phyloP scores from a whole-genome alignment of 2,797 vertebrate species.

The Anas georgica region DNA sequence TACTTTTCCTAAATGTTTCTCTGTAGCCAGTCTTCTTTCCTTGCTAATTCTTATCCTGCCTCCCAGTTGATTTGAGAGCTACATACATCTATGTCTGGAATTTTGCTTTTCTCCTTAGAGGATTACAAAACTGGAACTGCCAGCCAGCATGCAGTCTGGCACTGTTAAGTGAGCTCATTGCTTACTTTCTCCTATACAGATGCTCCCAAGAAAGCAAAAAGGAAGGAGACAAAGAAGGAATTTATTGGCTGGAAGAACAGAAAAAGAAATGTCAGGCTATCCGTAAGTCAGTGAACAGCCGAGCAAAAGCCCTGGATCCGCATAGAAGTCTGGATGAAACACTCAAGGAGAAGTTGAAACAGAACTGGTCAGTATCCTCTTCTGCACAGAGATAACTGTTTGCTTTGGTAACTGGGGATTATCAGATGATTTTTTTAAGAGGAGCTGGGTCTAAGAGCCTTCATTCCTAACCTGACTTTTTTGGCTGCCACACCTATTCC shows the following conservation, averaged over 20 bases:
- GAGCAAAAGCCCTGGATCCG: conserved; percentile 91
- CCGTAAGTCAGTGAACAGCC: conserved; percentile 81
- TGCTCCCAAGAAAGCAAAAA: conserved; percentile 84
- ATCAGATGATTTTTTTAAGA: background rate
- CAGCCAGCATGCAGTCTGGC: background rate
- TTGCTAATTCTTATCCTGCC: background rate
- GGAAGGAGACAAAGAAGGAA: conserved; percentile 78
- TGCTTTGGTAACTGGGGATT: background rate
- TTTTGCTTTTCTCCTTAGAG: background rate
- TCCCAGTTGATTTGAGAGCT: background rate
- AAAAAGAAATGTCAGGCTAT: conserved; percentile 84
- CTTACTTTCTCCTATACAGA: conserved; percentile 70
- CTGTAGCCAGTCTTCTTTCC: background rate
- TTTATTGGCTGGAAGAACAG: conserved; percentile 84
- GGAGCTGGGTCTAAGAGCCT: background rate
- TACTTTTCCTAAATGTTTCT: background rate
- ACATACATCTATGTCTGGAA: background rate
- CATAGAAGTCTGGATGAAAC: conserved; percentile 88
- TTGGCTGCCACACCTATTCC: background rate
- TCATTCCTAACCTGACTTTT: background rate
- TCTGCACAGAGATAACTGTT: background rate
- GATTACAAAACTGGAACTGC: background rate
- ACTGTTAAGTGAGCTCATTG: background rate
- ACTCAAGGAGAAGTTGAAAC: conserved; percentile 82
- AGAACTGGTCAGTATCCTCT: conserved; percentile 82